A percentile compares a stretch with the other conserved stretches of the same genome.
Evolutionary conservation across 2,113 vertebrate species (phyloP).

Genomic region (Urocitellus parryii): DNA sequence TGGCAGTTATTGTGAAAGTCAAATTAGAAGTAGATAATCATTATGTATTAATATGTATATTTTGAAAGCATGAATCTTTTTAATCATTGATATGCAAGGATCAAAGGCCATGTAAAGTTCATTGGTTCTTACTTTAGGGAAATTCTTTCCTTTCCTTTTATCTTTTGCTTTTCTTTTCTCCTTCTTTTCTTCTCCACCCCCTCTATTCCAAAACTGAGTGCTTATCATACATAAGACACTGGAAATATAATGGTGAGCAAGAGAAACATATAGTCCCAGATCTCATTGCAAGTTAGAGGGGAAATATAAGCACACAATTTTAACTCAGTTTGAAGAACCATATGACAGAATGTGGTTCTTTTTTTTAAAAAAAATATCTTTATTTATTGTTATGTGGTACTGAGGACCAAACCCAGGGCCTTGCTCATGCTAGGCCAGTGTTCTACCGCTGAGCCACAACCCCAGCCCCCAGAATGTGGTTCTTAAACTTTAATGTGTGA

Average conservation of each 20-base stretch:
- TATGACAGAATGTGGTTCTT: not conserved
- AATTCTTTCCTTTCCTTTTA: not conserved
- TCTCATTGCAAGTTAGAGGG: not conserved
- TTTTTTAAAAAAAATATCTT: too few species aligned
- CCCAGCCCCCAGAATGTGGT: not conserved
- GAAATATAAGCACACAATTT: not conserved
- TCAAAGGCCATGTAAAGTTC: not conserved
- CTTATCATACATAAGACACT: not conserved
- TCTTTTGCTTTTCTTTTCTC: not conserved
- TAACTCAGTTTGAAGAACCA: not conserved
- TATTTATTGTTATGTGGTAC: too few species aligned
- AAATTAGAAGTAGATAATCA: not conserved
- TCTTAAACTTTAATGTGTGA: not conserved
- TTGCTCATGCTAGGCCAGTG: too few species aligned
- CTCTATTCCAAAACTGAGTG: not conserved
- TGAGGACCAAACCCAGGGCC: too few species aligned
- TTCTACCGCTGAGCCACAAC: too few species aligned
- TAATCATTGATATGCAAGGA: not conserved
- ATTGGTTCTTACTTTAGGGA: not conserved
- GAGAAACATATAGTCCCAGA: not conserved
- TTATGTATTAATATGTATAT: not conserved
- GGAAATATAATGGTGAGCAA: not conserved
- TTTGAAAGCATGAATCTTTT: not conserved
- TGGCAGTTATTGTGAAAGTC: not conserved
- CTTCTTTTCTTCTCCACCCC: not conserved